Conservation (phyloP, 2,888 invertebrate species). For the Rhimphoctona megacephalus region DNA sequence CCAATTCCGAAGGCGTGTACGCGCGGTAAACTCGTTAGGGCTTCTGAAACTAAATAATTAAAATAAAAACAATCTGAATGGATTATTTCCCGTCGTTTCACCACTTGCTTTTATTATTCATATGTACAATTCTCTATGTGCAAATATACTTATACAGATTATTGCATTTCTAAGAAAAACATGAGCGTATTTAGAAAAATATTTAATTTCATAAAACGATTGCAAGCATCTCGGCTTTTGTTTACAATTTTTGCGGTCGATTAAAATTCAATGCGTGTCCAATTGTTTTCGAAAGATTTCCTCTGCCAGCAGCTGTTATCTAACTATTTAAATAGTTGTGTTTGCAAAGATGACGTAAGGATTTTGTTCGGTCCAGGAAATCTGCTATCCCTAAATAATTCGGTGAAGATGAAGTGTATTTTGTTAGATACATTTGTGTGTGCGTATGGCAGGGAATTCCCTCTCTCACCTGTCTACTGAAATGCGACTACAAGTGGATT, state of each 20-base stretch:
- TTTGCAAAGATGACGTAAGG: not conserved
- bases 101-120: not conserved
- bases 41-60: not conserved
- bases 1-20: not conserved
- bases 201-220: not conserved
- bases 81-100: not conserved
- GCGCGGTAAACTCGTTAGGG: slow-evolving; percentile 2
- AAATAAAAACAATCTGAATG: not conserved
- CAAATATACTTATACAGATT: not conserved
- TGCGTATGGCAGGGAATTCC: slow-evolving; percentile 34
- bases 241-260: not conserved
- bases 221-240: not conserved
- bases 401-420: not conserved
- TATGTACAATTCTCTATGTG: not conserved
- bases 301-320: not conserved
- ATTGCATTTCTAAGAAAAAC: not conserved
- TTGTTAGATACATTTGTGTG: not conserved
- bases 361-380: slow-evolving; percentile 1
- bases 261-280: not conserved
- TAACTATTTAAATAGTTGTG: not conserved
- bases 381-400: not conserved
- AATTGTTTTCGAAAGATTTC: not conserved
- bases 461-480: slow-evolving; percentile 74
- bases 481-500: slow-evolving; percentile 72
- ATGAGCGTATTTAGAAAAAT: not conserved